Evolutionary conservation across 2,113 vertebrate genomes (phyloP), one percentile per base, ranked within the genome.

Genomic region (Progne subis): DNA sequence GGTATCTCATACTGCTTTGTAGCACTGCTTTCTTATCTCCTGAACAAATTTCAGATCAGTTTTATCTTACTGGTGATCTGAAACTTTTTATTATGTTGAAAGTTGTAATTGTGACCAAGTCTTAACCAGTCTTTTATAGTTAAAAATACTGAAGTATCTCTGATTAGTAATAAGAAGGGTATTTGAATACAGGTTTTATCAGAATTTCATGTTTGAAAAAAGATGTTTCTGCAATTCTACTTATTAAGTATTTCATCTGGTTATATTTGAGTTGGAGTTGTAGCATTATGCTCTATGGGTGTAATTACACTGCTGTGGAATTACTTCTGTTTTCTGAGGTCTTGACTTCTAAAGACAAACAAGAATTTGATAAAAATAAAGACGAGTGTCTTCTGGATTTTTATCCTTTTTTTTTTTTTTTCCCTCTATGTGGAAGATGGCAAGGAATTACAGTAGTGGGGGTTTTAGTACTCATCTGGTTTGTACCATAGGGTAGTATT

Each of bases 301-400:
- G 65, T 55, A 80, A 46, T 83, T 82, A n/a, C 16, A 49, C 76
- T 6, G 14, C 70, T 50, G 0, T 82, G 76, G 88, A 92, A 67
- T 59, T 60, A 55, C 41, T 94, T 91, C 39, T 94, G 17, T 96
- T 94, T 95, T 94, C 29, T 46, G 32, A 88, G 74, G 86, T 95
- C 97, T 97, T 98, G 98, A 98, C 97, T 97, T 97, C 97, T 96
- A 83, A 96, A 96, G 92, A 70, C 79, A 95, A 95, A 93, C 69
- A 96, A 92, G 75, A 76, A 68, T 90, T 95, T 79, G 8, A 41
- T 87, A 49, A 94, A 95, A 96, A 98, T 98, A 96, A 97, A 96
- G 95, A 46, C 88, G 83, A 91, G 89, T 34, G 86, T 97, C 76
- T 86, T 91, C 71, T 93, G 63, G 60, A 25, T 63, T 88, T 31